phyloP scores from a whole-genome alignment of 1,140 invertebrate species.

The Trinorchestia longiramus region DNA sequence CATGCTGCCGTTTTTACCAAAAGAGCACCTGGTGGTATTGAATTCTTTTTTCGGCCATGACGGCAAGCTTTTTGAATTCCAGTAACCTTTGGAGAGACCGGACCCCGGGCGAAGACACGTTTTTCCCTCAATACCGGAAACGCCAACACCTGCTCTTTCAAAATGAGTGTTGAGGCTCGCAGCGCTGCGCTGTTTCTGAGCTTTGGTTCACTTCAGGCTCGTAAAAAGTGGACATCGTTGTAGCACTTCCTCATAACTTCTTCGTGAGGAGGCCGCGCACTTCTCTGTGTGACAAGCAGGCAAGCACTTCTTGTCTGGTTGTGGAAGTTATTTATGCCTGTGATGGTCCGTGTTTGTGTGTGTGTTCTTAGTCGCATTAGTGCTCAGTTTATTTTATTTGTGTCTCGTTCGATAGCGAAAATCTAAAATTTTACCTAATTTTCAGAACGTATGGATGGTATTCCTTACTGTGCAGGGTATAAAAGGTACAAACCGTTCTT shows the following conservation, averaged over 20 bases:
- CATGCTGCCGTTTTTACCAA: neutral
- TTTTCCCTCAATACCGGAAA: neutral
- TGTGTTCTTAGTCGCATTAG: neutral
- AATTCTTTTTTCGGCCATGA: neutral
- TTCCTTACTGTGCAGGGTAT: no score
- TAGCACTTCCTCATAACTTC: neutral
- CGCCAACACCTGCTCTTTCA: neutral
- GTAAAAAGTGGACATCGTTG: slow-evolving; percentile 7
- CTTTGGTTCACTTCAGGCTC: neutral
- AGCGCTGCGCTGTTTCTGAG: neutral
- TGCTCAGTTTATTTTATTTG: neutral
- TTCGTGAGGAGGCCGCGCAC: neutral
- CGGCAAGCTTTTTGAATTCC: neutral
- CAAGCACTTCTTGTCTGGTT: neutral
- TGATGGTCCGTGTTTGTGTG: neutral
- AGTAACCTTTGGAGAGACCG: neutral
- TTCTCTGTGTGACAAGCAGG: neutral
- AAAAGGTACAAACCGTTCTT: no score
- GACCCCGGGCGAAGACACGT: neutral
- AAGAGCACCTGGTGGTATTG: neutral
- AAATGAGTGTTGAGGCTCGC: neutral
- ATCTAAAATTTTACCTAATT: no score
- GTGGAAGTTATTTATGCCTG: neutral
- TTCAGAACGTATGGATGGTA: no score
- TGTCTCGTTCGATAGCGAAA: no score